These are phyloP conservation scores for Tethea ocularis DNA, from an alignment of 2,888 invertebrate species.

Conservation along the genomic window DNA sequence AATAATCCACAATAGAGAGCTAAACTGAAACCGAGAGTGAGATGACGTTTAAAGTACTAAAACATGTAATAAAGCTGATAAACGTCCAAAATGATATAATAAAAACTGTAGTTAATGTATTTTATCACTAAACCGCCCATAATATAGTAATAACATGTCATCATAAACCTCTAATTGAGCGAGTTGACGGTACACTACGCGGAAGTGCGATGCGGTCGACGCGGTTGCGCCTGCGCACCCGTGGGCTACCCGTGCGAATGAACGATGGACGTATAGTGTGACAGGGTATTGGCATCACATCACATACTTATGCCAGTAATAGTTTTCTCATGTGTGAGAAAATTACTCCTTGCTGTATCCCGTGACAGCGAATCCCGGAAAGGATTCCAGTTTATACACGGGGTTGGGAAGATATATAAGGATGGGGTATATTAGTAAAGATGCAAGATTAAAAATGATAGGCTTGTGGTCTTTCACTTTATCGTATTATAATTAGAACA, in stretches of 20 bases:
- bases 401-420: too few relatives aligned
- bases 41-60: too few relatives aligned
- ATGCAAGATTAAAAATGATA: too few relatives aligned
- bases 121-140: background rate
- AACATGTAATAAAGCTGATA: background rate
- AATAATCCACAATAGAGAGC: background rate
- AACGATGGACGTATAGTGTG: background rate
- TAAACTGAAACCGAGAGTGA: too few relatives aligned
- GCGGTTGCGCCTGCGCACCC: conserved; percentile 2
- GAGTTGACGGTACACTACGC: background rate
- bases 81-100: background rate
- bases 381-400: background rate
- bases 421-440: too few relatives aligned
- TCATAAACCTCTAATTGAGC: background rate
- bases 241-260: background rate
- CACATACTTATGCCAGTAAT: background rate
- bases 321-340: background rate
- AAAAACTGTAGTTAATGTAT: background rate
- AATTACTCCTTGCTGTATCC: background rate
- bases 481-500: too few relatives aligned
- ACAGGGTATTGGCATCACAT: conserved; percentile 1
- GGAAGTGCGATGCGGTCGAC: conserved; percentile 2
- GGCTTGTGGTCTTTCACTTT: too few relatives aligned
- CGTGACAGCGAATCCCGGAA: background rate
- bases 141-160: background rate